Evolutionary conservation across 92 coral and sea anemone species (phyloP), one percentile per base, ranked within the genome.

Genomic region (Porites lobata): DNA sequence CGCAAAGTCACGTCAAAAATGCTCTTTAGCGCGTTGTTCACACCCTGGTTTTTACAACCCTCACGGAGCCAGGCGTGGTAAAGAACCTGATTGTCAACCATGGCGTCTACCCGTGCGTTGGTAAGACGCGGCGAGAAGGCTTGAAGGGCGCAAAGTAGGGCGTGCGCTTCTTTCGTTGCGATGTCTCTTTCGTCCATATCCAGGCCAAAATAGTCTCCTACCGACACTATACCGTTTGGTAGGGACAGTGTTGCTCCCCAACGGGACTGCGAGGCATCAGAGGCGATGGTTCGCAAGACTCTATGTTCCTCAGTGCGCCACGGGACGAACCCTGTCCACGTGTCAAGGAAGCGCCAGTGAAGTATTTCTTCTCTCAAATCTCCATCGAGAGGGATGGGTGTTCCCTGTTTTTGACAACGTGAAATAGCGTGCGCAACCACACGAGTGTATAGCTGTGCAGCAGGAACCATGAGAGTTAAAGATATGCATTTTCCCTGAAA

Each of bases 281-380:
- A n/a, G n/a, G n/a, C n/a, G n/a, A n/a, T n/a, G n/a, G n/a, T n/a
- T n/a, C 69, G 32, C 0, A 86, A 26, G 11, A 78, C 68, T 47
- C 78, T 86, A 78, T 86, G 90, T 71, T 86, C 90, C 50, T 88
- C 92, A 9, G 80, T 67, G 77, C 83, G 89, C 88, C 88, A 80
- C 8, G 81, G 78, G 72, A 69, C 80, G 24, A 73, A 72, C 15
- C 90, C 86, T 0, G 57, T 87, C 88, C 92, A 88, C 1, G 83
- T 62, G 54, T 88, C 92, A 18, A 83, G 38, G 24, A 88, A 88
- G 43, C 78, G 88, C 91, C 87, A 83, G 75, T 81, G 87, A 67
- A 12, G 9, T 19, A 82, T 74, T 43, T 59, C 80, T 52, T 47
- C 62, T 10, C 57, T 50, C 20, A 86, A 47, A 12, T 78, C 90